phyloP scores from a whole-genome alignment of 2,113 vertebrate genomes.

The Sebastes fasciatus region DNA sequence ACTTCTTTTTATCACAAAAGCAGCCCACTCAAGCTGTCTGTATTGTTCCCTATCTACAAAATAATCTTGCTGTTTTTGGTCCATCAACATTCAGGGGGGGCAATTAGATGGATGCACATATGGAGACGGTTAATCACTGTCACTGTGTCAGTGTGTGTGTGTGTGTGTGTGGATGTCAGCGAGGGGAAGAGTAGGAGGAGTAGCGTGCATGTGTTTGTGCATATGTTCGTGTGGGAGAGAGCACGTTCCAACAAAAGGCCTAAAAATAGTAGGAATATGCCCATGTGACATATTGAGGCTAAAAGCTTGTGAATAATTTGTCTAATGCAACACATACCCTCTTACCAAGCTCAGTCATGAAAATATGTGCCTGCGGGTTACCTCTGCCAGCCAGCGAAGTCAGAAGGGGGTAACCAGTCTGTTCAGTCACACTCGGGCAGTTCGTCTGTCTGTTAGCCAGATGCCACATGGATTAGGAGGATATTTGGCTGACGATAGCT shows the following conservation, averaged over 20 bases:
- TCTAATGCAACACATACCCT: conserved; percentile 70
- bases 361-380: conserved; percentile 61
- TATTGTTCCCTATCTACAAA: conserved; percentile 44
- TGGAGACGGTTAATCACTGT: conserved; percentile 70
- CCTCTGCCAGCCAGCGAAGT: conserved; percentile 50
- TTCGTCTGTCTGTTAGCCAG: conserved; percentile 9
- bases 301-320: conserved; percentile 85
- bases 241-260: conserved; percentile 74
- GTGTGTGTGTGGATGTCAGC: conserved; percentile 44
- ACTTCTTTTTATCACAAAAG: conserved; percentile 45
- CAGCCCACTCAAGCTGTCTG: conserved; percentile 43
- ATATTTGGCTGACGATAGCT: not conserved
- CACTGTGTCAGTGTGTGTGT: conserved; percentile 39
- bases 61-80: conserved; percentile 38
- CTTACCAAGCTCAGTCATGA: conserved; percentile 57
- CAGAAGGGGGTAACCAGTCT: conserved; percentile 47
- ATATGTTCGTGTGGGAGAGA: conserved; percentile 65
- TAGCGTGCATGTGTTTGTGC: conserved; percentile 54
- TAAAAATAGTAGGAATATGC: conserved; percentile 80
- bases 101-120: conserved; percentile 58
- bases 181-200: conserved; percentile 33
- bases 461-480: conserved; percentile 13
- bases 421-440: conserved; percentile 12
- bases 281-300: conserved; percentile 83
- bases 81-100: conserved; percentile 21